Evolutionary conservation across 2,797 vertebrate species (phyloP), one percentile per base, ranked within the genome.

Genomic region (Tokudaia tokunoshimensis): DNA sequence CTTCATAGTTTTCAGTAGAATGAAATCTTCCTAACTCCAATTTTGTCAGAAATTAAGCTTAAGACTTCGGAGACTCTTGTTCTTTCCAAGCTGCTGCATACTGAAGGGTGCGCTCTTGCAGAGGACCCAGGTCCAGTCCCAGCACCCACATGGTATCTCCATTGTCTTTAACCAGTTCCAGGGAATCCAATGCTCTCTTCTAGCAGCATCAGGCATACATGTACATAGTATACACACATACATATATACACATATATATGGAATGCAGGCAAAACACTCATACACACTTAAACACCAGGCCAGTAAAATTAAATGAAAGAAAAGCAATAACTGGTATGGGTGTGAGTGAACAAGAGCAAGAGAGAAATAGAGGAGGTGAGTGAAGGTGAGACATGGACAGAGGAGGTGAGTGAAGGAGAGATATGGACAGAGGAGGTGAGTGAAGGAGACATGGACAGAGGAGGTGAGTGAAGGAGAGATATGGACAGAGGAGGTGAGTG

Each of bases 21-120:
- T 75, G 88, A 67, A 88, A 93, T 89, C 86, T 96, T 95, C 67
- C 57, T 92, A 55, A 70, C n/a, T 86, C 63, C 34, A 37, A 63
- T 52, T 86, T 79, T 72, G 75, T 80, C 63, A 72, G 17, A 29
- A 61, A 86, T 80, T 44, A 78, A 55, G 12, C 41, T 86, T 61
- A 80, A 44, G 72, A 65, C 3, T 63, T 24, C 3, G 4, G 93
- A 76, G 7, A 31, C n/a, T 70, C 67, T 26, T 84, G n/a, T 24
- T 82, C 55, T 52, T 19, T 34, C 57, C 44, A 41, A 61, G 17
- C 65, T 88, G 52, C 41, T 26, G 19, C 19, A 74, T 63, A 94
- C 6, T 12, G 12, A 65, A 67, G 55, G 20, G 10, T 52, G 12
- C 6, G 12, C 31, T 86, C 47, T 15, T 86, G 47, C 34, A 70